Evolutionary conservation across 2,888 invertebrate genomes (phyloP).

Genomic region (Colostygia pectinataria): DNA sequence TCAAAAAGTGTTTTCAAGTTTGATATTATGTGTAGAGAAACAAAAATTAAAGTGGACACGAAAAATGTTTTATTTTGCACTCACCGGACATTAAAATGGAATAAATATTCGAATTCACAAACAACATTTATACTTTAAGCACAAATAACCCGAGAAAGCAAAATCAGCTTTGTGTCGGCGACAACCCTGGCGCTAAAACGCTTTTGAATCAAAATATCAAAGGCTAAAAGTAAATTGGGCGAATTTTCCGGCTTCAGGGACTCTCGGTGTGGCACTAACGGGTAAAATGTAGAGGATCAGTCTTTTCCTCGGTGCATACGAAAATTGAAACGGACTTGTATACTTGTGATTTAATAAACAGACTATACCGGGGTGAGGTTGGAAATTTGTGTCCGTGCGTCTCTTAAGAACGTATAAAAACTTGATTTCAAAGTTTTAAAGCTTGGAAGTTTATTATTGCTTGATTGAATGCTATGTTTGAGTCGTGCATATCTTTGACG

Average conservation of each 20-base stretch:
- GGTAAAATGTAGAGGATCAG: constrained; percentile 4
- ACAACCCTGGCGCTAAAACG: constrained; percentile 19
- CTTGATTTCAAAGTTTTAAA: no score
- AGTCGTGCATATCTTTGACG: no score
- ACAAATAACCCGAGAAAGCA: constrained; percentile 10
- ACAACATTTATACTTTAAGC: constrained; percentile 9
- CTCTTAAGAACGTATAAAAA: neutral
- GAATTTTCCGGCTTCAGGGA: constrained; percentile 19
- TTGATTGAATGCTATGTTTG: no score
- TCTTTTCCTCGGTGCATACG: constrained; percentile 4
- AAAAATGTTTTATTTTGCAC: no score
- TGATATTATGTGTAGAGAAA: no score
- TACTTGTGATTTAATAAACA: neutral
- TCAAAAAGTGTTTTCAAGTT: no score
- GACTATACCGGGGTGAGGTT: neutral
- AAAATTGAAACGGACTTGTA: neutral
- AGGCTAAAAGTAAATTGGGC: constrained; percentile 21
- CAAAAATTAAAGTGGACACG: no score
- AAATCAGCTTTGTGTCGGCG: constrained; percentile 21
- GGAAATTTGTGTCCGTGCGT: neutral
- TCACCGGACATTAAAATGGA: neutral
- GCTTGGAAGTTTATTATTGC: no score
- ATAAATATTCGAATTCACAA: constrained; percentile 6
- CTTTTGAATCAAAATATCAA: constrained; percentile 27
- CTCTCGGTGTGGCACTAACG: constrained; percentile 12